These are phyloP conservation scores for Catotricha subobsoleta DNA, from an alignment of 2,888 invertebrate genomes.

Conservation along the genomic window DNA sequence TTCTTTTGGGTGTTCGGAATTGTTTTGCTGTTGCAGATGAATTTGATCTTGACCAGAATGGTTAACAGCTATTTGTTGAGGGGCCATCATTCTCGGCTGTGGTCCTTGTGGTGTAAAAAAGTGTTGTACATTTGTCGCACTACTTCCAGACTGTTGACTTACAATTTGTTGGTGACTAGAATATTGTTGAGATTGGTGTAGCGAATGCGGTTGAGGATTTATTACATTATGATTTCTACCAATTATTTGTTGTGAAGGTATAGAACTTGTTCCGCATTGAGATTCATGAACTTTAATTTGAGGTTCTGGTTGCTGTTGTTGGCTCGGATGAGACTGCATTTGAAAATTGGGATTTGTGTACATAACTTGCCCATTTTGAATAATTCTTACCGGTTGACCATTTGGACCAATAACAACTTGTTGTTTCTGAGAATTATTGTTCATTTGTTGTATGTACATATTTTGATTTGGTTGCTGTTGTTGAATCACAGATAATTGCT, in stretches of 20 bases:
- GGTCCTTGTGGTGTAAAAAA: no score
- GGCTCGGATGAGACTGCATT: neutral
- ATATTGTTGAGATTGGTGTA: conserved; percentile 3
- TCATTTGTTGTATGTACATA: conserved; percentile 6
- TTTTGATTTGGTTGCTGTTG: conserved; percentile 6
- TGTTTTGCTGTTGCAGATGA: conserved; percentile 9
- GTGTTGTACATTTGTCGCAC: neutral
- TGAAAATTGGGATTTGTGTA: conserved; percentile 1
- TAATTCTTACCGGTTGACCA: conserved; percentile 5
- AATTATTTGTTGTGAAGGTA: no score
- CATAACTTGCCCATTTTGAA: conserved; percentile 4
- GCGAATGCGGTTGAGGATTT: conserved; percentile 9
- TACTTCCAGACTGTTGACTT: neutral
- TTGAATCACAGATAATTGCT: conserved; percentile 11
- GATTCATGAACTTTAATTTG: neutral
- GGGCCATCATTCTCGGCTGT: conserved; percentile 8
- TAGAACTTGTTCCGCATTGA: neutral
- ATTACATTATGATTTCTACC: no score
- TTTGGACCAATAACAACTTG: conserved; percentile 6
- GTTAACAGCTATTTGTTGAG: conserved; percentile 6
- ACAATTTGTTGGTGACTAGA: conserved; percentile 1
- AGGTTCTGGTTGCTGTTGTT: neutral
- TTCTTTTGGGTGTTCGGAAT: neutral
- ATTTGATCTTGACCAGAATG: conserved; percentile 5
- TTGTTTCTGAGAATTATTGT: conserved; percentile 3